Evolutionary conservation across 2,113 vertebrate species (phyloP), one percentile per base, ranked within the genome.

Genomic region (Pogona vitticeps): DNA sequence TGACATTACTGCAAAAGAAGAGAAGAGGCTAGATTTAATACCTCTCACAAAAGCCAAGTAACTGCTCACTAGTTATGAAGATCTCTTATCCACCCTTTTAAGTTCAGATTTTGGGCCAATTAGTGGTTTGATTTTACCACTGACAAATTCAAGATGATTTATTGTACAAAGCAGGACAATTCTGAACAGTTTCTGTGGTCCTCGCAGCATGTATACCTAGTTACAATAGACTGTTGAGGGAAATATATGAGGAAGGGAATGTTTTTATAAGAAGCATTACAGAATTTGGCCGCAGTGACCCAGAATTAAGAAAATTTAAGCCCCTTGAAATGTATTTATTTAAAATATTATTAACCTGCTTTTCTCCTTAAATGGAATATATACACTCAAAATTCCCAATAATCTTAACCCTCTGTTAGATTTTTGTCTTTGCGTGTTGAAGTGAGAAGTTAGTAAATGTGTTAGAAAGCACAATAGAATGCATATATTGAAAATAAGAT

Each of bases 391-490:
- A n/a, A n/a, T 52, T 31, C 56, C 58, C 52, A 26, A 31, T 56
- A 36, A 56, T 2, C 36, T n/a, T 79, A 33, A 72, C 36, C 42
- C 59, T 63, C 28, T 58, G 33, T 31, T 79, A 21, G 42, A 58
- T 58, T 77, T 20, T 79, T 42, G 33, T 42, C 18, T 71, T 63
- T 71, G 31, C 80, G 52, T 75, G 38, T 33, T 80, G 77, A 65
- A 80, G 68, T n/a, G 38, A 86, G 58, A 56, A 79, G 67, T 76
- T 67, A 90, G 83, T 90, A 92, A 89, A 61, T 91, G 56, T 72
- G 85, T 82, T 76, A 31, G 59, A 59, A n/a, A 0, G 0, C 28
- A 42, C 12, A 21, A 72, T 58, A 73, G 73, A 88, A 89, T 70
- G 1, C 2, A 76, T 56, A n/a, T 68, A 79, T 56, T 88, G 87